phyloP scores from a whole-genome alignment of 2,113 vertebrate genomes.

The Xiphias gladius region DNA sequence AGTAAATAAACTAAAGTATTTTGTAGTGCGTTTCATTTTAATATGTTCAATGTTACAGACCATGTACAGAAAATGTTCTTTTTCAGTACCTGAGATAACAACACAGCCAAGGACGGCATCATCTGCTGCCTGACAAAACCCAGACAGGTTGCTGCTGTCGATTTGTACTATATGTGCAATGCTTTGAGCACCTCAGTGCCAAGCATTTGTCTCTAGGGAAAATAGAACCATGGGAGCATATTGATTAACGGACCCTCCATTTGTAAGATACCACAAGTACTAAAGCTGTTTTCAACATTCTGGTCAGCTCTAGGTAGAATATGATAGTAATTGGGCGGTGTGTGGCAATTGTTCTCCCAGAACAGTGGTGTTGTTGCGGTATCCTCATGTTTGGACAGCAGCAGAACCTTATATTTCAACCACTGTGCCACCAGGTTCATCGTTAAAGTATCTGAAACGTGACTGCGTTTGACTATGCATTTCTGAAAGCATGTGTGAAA shows the following conservation, averaged over 20 bases:
- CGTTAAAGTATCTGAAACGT: neutral
- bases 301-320: slow-evolving; percentile 1
- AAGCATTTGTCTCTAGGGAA: slow-evolving; percentile 32
- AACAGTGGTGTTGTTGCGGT: slow-evolving; percentile 1
- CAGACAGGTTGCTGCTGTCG: slow-evolving; percentile 38
- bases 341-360: neutral
- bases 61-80: slow-evolving; percentile 16
- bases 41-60: slow-evolving; percentile 2
- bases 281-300: neutral
- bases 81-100: slow-evolving; percentile 19
- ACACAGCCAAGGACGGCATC: slow-evolving; percentile 15
- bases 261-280: slow-evolving; percentile 29
- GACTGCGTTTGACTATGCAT: neutral
- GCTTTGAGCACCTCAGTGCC: slow-evolving; percentile 29
- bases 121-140: slow-evolving; percentile 14
- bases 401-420: slow-evolving; percentile 5
- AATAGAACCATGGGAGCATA: slow-evolving; percentile 31
- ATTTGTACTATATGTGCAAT: slow-evolving; percentile 14
- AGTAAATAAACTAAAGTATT: neutral
- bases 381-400: neutral
- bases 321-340: slow-evolving; percentile 1
- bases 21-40: neutral
- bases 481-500: slow-evolving; percentile 24
- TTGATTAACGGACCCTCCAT: slow-evolving; percentile 44
- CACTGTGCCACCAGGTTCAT: neutral